phyloP scores from a whole-genome alignment of 2,113 vertebrate genomes.

The Leptobrachium ailaonicum region DNA sequence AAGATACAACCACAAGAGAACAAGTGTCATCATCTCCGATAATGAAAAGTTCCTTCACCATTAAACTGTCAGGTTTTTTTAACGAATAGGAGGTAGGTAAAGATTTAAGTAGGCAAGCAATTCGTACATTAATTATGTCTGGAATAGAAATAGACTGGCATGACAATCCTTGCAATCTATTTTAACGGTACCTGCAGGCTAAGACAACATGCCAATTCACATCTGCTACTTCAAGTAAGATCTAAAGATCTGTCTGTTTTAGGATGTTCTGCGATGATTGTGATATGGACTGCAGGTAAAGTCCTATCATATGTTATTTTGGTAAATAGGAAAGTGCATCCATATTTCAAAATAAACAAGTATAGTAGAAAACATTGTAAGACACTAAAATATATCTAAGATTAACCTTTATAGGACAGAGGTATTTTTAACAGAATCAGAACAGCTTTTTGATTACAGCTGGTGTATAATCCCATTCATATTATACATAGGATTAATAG shows the following conservation, averaged over 20 bases:
- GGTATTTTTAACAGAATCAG: too few species aligned
- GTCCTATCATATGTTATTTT: constrained; percentile 4
- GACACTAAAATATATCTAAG: too few species aligned
- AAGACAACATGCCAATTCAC: constrained; percentile 41
- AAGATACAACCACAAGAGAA: constrained; percentile 50
- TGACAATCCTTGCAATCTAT: constrained; percentile 40
- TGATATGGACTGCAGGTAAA: constrained; percentile 28
- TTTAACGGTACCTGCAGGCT: constrained; percentile 45
- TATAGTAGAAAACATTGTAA: too few species aligned
- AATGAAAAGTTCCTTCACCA: constrained; percentile 49
- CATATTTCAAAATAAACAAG: too few species aligned
- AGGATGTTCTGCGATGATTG: constrained; percentile 19
- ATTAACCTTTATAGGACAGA: too few species aligned
- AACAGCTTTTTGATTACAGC: too few species aligned
- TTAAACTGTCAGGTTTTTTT: constrained; percentile 49
- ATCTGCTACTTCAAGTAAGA: constrained; percentile 30
- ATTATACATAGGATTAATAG: too few species aligned
- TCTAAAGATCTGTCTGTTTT: constrained; percentile 41
- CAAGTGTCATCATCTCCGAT: constrained; percentile 48
- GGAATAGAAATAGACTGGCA: constrained; percentile 40
- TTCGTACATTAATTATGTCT: constrained; percentile 51
- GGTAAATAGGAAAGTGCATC: not conserved
- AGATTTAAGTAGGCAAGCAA: constrained; percentile 48
- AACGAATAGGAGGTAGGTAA: constrained; percentile 35
- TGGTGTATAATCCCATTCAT: too few species aligned